These are phyloP conservation scores for Leiothrix lutea DNA, from an alignment of 2,113 vertebrate species.

Conservation along the genomic window DNA sequence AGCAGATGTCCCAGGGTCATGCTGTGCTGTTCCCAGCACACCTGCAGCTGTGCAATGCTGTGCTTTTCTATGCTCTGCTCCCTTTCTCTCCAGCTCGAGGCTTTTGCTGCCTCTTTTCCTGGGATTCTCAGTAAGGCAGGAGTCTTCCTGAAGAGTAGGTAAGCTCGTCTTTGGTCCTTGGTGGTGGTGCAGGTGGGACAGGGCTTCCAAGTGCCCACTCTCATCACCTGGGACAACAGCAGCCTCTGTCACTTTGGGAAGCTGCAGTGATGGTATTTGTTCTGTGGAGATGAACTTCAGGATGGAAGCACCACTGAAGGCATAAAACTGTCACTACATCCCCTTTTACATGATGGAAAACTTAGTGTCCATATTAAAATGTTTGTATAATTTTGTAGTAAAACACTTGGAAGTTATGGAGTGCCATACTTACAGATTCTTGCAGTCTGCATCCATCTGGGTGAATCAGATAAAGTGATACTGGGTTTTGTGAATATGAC, in stretches of 20 bases:
- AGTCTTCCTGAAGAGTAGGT: background rate
- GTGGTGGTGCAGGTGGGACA: too few species aligned
- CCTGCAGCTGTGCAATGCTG: background rate
- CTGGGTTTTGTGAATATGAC: background rate
- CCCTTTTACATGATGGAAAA: background rate
- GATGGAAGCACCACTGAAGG: background rate
- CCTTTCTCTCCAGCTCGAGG: background rate
- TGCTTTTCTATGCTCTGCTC: background rate
- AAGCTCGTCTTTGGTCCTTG: background rate
- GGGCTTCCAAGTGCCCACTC: background rate
- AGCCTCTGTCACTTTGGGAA: background rate
- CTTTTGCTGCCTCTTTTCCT: background rate
- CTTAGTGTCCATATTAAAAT: background rate
- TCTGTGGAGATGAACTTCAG: background rate
- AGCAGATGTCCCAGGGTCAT: background rate
- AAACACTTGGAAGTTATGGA: background rate
- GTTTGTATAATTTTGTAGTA: rapidly evolving
- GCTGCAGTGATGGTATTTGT: background rate
- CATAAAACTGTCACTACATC: rapidly evolving
- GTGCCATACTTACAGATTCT: background rate
- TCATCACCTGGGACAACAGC: background rate
- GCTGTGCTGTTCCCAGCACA: background rate
- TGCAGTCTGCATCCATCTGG: rapidly evolving
- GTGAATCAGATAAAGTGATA: background rate
- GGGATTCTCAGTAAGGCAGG: background rate